Base-by-base conservation (phyloP, 2,797 vertebrate genomes). In the Enteromius paludinosus region DNA sequence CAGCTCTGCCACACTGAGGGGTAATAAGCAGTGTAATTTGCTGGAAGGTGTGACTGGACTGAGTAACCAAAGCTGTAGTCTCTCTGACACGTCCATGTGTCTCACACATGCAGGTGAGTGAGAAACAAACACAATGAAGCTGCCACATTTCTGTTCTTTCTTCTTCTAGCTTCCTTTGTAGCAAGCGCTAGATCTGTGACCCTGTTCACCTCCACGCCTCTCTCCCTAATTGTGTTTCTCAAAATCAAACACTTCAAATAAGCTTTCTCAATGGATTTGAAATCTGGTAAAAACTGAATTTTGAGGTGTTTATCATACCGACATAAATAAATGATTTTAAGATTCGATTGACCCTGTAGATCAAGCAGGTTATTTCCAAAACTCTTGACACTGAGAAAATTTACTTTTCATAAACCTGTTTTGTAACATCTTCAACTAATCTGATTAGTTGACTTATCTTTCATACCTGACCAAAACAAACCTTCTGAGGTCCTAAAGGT, bases 11-110 rank as follows among this genome's bases (percentile, higher is more conserved):
- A 87, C 45, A 85, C 90, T 90, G 86, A 88, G 82, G 90, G 89
- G 90, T 92, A 93, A 93, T 94, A 93, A 93, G 91, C 90, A 87
- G 85, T 82, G 83, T 93, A 88, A 94, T 93, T 91, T 93, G 89
- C 88, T 86, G 89, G 83, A 87, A 88, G 89, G 88, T 93, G 93
- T 92, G 90, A 93, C 88, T 81, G 84, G 92, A 91, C 89, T 92
- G 61, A 68, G 69, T 90, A 90, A 92, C 84, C 78, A 83, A 78
- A 87, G 83, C 14, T 64, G 66, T 68, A 4, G 59, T 88, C 86
- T 88, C 84, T 88, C 77, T 30, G 38, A 84, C 83, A 84, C 64
- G 72, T 76, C 66, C 65, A 43, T 43, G 77, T 33, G 52, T 79
- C 59, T 78, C 52, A 84, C 82, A 83, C 54, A 68, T 73, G 61